Evolutionary conservation across 2,888 invertebrate species (phyloP), one percentile per base, ranked within the genome.

Genomic region (Caenorhabditis afra): DNA sequence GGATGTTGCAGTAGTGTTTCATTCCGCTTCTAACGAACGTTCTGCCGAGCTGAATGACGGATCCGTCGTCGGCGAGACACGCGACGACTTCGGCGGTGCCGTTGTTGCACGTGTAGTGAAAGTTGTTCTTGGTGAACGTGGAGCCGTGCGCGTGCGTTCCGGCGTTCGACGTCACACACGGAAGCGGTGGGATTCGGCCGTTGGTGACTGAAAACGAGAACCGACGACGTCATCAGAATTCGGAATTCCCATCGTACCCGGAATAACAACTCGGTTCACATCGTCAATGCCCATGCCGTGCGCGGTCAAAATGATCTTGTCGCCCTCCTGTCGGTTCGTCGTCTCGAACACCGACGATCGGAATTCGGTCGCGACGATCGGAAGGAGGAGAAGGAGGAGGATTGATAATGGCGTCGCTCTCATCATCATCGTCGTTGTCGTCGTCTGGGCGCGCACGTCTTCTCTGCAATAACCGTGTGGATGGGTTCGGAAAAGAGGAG

Each of bases 11-110:
- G 47, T 80, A 82, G 80, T 89, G 89, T 35, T 88, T 79, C 61
- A 88, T 84, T 58, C 88, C 88, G 55, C 83, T 79, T 47, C 82
- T 66, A 11, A 89, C 80, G 58, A 88, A 89, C 3, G 86, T 87
- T 3, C 88, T 52, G 2, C 86, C 86, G 16, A 89, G 80, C 50
- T 89, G 89, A 47, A 89, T 88, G 18, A 89, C 89, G 10, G 88
- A 87, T 47, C 84, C 84, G 68, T 89, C 89, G 58, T 88, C 87
- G 37, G 88, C 81, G 50, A 89, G 82, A 66, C 89, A 89, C 1
- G 89, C 89, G 29, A 89, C 87, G 35, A 89, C 89, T 70, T 89
- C 89, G 16, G 89, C 88, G 1, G 89, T 89, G 12, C 89, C 89
- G 75, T 89, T 89, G 65, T 83, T 85, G 73, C 89, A 89, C 22